Conservation (phyloP, 1,140 invertebrate genomes). For the Copidosoma floridanum region DNA sequence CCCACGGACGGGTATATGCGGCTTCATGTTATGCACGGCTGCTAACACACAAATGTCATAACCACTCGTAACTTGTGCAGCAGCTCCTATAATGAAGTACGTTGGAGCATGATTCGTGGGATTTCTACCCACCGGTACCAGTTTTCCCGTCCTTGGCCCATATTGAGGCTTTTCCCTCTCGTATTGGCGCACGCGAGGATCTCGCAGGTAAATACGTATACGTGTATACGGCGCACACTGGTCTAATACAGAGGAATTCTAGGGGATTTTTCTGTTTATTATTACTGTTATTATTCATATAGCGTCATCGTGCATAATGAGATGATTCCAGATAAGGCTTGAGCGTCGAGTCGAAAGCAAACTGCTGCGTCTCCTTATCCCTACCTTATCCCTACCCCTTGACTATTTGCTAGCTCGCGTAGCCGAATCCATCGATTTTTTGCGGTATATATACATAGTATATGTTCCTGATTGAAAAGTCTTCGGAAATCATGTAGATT, state of each 20-base stretch:
- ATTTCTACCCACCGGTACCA: constrained; percentile 43
- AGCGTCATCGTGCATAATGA: not conserved
- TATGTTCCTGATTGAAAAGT: too few relatives aligned
- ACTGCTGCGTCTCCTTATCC: not conserved
- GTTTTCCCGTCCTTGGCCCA: constrained; percentile 43
- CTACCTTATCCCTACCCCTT: not conserved
- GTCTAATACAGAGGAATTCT: too few relatives aligned
- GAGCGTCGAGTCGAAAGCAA: constrained; percentile 1
- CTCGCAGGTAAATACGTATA: too few relatives aligned
- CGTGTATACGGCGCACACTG: too few relatives aligned
- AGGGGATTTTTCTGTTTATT: too few relatives aligned
- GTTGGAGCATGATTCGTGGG: constrained; percentile 33
- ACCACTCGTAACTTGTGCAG: too few relatives aligned
- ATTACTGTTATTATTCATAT: constrained; percentile 23
- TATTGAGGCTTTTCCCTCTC: constrained; percentile 29
- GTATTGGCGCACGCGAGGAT: constrained; percentile 6
- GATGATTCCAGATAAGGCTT: constrained; percentile 22
- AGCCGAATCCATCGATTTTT: not conserved
- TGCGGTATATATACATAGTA: too few relatives aligned
- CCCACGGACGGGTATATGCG: too few relatives aligned
- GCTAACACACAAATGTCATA: too few relatives aligned
- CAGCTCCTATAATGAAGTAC: too few relatives aligned
- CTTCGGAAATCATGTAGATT: too few relatives aligned
- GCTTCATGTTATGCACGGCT: too few relatives aligned
- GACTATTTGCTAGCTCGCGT: not conserved